phyloP scores from a whole-genome alignment of 2,888 invertebrate species.

The Meloe dianella region DNA sequence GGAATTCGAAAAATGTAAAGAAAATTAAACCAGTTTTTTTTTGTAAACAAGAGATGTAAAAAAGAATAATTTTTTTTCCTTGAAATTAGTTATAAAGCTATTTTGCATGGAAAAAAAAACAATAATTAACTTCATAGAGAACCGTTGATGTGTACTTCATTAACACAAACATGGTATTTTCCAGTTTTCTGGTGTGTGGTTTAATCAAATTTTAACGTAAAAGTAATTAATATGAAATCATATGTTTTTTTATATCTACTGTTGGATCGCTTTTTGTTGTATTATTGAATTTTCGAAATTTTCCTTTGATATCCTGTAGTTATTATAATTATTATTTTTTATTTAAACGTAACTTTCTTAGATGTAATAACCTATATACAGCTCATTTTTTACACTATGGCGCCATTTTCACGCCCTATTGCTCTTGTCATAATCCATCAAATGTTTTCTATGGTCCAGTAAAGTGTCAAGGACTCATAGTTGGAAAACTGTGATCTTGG shows the following conservation, averaged over 20 bases:
- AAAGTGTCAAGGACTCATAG: no score
- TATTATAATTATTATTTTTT: no score
- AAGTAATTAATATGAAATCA: background rate
- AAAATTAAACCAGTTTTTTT: conserved; percentile 1
- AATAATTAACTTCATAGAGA: background rate
- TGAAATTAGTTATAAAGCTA: background rate
- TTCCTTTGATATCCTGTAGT: no score
- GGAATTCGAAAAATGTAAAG: background rate
- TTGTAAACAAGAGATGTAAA: background rate
- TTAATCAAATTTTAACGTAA: conserved; percentile 1
- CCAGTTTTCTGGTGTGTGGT: background rate
- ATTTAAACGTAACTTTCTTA: background rate
- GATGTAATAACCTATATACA: background rate
- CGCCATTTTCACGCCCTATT: no score
- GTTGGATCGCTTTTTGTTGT: background rate
- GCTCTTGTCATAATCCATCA: no score
- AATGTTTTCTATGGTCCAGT: no score
- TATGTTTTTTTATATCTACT: background rate
- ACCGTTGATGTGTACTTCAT: conserved; percentile 1
- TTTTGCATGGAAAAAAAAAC: background rate
- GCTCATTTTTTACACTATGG: background rate
- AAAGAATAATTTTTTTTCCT: background rate
- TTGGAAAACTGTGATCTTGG: background rate
- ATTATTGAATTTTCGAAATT: no score
- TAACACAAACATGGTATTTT: conserved; percentile 2